Evolutionary conservation across 1,140 invertebrate genomes (phyloP).

Genomic region (Ceratina calcarata): DNA sequence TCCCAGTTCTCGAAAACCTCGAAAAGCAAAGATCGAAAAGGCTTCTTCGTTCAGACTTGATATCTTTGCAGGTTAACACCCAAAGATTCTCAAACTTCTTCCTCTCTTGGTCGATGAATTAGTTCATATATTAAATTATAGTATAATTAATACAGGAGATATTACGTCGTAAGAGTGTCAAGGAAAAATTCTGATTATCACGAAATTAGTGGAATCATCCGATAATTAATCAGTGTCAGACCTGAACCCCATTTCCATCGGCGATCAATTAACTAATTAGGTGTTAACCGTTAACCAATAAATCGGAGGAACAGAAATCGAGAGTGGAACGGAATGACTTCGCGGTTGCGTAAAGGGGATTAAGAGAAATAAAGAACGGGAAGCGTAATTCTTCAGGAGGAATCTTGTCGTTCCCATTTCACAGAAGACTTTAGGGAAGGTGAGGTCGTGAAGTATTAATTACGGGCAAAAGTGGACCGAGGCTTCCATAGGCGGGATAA

Average conservation of each 20-base stretch:
- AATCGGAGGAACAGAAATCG: not conserved
- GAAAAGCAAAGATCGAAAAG: not conserved
- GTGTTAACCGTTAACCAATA: not conserved
- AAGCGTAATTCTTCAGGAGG: not conserved
- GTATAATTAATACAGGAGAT: not conserved
- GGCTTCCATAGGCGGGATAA: conserved; percentile 29
- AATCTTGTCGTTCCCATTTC: not conserved
- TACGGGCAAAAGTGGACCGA: conserved; percentile 21
- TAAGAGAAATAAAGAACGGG: not conserved
- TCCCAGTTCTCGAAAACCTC: conserved; percentile 2
- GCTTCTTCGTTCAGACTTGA: too few species aligned
- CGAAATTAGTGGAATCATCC: not conserved
- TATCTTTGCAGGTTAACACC: too few species aligned
- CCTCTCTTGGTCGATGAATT: too few species aligned
- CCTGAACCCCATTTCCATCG: not conserved
- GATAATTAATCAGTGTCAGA: not conserved
- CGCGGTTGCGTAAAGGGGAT: not conserved
- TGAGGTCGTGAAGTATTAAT: conserved; percentile 24
- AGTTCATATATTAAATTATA: too few species aligned
- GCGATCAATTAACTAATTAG: not conserved
- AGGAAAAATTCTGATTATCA: not conserved
- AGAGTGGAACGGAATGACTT: not conserved
- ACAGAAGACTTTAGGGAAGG: not conserved
- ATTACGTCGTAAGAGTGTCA: too few species aligned
- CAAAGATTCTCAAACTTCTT: too few species aligned